These are phyloP conservation scores for Saxidomus purpurata DNA, from an alignment of 1,140 invertebrate genomes.

Conservation along the genomic window DNA sequence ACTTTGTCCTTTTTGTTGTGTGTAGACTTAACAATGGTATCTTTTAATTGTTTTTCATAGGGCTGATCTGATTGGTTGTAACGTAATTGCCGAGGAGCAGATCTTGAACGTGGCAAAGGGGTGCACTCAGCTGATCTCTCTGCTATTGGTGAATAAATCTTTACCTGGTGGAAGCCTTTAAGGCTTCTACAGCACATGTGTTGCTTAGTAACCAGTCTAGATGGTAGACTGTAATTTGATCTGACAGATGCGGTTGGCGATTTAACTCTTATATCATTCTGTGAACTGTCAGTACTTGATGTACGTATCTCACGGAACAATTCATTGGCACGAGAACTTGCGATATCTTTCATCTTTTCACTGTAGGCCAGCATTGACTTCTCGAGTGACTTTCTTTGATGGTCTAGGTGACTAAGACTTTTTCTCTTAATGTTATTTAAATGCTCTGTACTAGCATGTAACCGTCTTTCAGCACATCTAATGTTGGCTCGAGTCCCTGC, in stretches of 20 bases:
- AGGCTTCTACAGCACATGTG: background rate
- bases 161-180: background rate
- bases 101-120: background rate
- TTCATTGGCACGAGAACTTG: background rate
- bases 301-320: conserved; percentile 50
- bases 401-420: conserved; percentile 16
- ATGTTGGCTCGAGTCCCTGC: background rate
- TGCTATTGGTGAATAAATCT: conserved; percentile 12
- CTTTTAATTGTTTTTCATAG: background rate
- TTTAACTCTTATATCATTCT: background rate
- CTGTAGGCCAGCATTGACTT: conserved; percentile 49
- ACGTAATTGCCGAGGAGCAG: background rate
- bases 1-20: background rate
- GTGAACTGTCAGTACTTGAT: background rate
- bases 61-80: background rate
- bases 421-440: conserved; percentile 30
- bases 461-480: background rate
- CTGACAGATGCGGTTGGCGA: background rate
- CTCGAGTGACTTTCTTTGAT: conserved; percentile 41
- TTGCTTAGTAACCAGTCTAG: background rate
- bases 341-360: conserved; percentile 50
- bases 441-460: background rate
- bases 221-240: conserved; percentile 16
- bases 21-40: no score
- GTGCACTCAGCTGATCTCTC: background rate